Evolutionary conservation across 2,113 vertebrate species (phyloP).

Genomic region (Cathartes aura): DNA sequence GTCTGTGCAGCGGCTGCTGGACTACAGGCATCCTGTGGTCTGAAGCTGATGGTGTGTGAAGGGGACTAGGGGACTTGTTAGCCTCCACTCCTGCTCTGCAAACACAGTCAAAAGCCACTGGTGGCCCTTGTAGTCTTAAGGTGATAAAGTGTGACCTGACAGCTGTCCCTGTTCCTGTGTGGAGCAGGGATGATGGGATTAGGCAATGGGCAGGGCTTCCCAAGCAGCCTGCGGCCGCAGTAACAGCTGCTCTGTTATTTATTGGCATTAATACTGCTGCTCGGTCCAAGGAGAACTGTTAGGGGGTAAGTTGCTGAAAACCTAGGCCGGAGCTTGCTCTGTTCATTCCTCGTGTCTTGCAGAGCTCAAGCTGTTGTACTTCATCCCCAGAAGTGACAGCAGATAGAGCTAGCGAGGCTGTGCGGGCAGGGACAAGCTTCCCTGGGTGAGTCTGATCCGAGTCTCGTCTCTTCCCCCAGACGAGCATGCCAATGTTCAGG

Average conservation of each 20-base stretch:
- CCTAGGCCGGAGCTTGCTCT: not conserved
- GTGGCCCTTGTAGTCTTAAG: not conserved
- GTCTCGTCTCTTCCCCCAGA: constrained; percentile 77
- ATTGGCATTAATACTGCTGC: not conserved
- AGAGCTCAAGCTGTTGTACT: not conserved
- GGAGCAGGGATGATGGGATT: not conserved
- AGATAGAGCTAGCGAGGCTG: not conserved
- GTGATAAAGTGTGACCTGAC: not conserved
- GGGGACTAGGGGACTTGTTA: not conserved
- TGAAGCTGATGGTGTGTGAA: not conserved
- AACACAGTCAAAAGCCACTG: not conserved
- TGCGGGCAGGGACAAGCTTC: not conserved
- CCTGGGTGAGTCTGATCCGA: not conserved
- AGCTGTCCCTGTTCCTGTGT: not conserved
- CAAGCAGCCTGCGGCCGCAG: not conserved
- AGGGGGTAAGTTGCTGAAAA: not conserved
- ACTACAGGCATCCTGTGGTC: not conserved
- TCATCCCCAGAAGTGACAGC: not conserved
- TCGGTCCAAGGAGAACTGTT: not conserved
- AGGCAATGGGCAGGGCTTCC: not conserved
- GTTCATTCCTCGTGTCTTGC: not conserved
- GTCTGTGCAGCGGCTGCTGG: not conserved
- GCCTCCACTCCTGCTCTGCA: not conserved
- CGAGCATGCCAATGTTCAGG: constrained; percentile 90
- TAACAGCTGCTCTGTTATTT: not conserved